phyloP scores from a whole-genome alignment of 2,888 invertebrate species.

The Eupithecia pulchellata region DNA sequence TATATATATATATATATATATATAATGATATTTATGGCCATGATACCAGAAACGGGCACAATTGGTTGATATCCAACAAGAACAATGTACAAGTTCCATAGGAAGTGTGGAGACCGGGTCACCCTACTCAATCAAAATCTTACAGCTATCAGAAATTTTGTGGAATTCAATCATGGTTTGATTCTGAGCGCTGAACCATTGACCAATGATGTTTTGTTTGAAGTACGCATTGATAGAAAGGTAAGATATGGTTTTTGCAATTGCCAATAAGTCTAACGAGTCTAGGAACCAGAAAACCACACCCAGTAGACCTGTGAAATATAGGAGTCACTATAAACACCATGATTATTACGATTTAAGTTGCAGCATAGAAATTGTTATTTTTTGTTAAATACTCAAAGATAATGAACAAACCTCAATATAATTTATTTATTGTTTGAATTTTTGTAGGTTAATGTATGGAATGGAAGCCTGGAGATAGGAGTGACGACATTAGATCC shows the following conservation, averaged over 20 bases:
- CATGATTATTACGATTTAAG: neutral
- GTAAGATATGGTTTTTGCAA: slow-evolving; percentile 73
- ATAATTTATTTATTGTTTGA: no score
- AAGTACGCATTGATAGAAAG: slow-evolving; percentile 95
- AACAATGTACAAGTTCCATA: slow-evolving; percentile 87
- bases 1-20: no score
- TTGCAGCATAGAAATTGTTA: neutral
- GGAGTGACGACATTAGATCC: slow-evolving; percentile 97
- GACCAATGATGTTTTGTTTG: slow-evolving; percentile 92
- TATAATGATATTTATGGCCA: neutral
- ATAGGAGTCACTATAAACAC: neutral
- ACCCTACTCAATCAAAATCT: slow-evolving; percentile 93
- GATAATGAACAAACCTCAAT: no score
- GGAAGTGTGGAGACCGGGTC: slow-evolving; percentile 93
- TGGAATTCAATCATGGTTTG: slow-evolving; percentile 95
- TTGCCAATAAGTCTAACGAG: neutral
- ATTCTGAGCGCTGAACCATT: slow-evolving; percentile 93
- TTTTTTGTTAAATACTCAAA: no score
- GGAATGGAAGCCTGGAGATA: slow-evolving; percentile 98
- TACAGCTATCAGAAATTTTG: slow-evolving; percentile 91
- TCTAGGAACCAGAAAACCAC: neutral
- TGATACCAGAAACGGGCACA: neutral
- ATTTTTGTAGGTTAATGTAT: slow-evolving; percentile 89
- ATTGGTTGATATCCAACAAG: slow-evolving; percentile 12
- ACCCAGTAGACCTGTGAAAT: neutral